A percentile compares a stretch with the other conserved stretches of the same genome.
phyloP scores from a whole-genome alignment of 92 coral and sea anemone genomes.

The Zoanthus sansibaricus region DNA sequence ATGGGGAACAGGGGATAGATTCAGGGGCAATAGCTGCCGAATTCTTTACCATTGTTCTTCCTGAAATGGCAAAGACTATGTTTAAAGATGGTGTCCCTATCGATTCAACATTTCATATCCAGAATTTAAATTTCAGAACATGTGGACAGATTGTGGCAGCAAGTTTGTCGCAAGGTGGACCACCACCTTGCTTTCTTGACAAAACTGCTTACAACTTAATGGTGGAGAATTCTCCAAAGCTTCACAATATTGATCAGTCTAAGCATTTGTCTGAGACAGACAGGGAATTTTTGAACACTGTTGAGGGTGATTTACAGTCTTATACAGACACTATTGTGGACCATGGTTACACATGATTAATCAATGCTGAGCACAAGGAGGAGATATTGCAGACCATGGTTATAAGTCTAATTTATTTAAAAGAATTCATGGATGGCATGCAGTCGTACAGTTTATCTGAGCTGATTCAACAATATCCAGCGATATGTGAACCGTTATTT shows the following conservation, averaged over 20 bases:
- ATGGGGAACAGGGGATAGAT: conserved; percentile 66
- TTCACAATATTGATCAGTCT: background rate
- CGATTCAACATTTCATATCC: conserved; percentile 54
- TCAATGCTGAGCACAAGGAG: conserved; percentile 10
- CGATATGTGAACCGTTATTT: conserved; percentile 46
- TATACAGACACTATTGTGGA: conserved; percentile 19
- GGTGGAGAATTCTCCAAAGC: conserved; percentile 18
- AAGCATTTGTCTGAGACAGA: conserved; percentile 33
- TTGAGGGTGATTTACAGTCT: background rate
- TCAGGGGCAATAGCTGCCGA: conserved; percentile 59
- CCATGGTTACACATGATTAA: conserved; percentile 12
- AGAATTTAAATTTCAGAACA: conserved; percentile 18
- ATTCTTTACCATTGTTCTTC: conserved; percentile 47
- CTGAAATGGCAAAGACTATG: conserved; percentile 43
- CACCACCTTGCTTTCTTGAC: conserved; percentile 35
- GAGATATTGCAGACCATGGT: conserved; percentile 49
- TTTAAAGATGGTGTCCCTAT: conserved; percentile 58
- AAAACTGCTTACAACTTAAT: conserved; percentile 13
- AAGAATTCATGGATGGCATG: conserved; percentile 59
- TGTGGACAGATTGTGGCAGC: conserved; percentile 41
- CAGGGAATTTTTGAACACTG: background rate
- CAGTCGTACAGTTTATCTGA: conserved; percentile 44
- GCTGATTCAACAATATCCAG: conserved; percentile 29
- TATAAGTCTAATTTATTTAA: conserved; percentile 38
- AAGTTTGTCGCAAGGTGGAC: conserved; percentile 46